A percentile compares a stretch with the other conserved stretches of the same genome.
Conservation (phyloP, 1,140 invertebrate genomes). For the Pachyrhynchus sulphureomaculatus region DNA sequence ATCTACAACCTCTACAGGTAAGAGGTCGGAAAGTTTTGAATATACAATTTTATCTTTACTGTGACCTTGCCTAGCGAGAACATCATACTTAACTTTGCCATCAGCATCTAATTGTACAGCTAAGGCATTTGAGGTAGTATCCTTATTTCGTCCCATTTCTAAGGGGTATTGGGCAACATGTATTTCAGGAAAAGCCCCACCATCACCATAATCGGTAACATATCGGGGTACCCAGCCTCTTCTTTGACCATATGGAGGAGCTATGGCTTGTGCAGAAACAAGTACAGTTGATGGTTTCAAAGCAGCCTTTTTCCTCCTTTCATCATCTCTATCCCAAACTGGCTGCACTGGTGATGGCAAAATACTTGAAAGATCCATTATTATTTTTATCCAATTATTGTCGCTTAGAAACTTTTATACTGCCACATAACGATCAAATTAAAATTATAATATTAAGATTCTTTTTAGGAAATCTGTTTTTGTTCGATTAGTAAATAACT, state of each 20-base stretch:
- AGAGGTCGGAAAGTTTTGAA: constrained; percentile 89
- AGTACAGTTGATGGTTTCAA: constrained; percentile 66
- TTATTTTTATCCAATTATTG: too few species aligned
- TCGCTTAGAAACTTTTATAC: too few species aligned
- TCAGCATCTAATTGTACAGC: constrained; percentile 91
- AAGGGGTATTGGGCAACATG: constrained; percentile 96
- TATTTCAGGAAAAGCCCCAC: constrained; percentile 98
- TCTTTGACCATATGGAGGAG: constrained; percentile 95
- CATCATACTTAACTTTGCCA: constrained; percentile 96
- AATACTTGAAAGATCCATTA: constrained; percentile 57
- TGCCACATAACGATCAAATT: too few species aligned
- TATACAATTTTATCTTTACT: constrained; percentile 97
- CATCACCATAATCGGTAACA: constrained; percentile 88
- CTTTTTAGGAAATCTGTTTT: too few species aligned
- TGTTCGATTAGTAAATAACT: too few species aligned
- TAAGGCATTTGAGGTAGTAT: constrained; percentile 83
- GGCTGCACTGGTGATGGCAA: constrained; percentile 82
- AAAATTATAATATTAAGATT: too few species aligned
- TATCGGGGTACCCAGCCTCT: constrained; percentile 91
- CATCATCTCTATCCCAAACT: constrained; percentile 87
- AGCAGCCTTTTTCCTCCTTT: constrained; percentile 63
- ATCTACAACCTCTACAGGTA: constrained; percentile 89
- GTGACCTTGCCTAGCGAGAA: constrained; percentile 92
- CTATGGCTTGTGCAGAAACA: constrained; percentile 79
- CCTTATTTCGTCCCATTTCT: constrained; percentile 76